Evolutionary conservation across 2,888 invertebrate species (phyloP), one percentile per base, ranked within the genome.

Genomic region (Callinectes sapidus): DNA sequence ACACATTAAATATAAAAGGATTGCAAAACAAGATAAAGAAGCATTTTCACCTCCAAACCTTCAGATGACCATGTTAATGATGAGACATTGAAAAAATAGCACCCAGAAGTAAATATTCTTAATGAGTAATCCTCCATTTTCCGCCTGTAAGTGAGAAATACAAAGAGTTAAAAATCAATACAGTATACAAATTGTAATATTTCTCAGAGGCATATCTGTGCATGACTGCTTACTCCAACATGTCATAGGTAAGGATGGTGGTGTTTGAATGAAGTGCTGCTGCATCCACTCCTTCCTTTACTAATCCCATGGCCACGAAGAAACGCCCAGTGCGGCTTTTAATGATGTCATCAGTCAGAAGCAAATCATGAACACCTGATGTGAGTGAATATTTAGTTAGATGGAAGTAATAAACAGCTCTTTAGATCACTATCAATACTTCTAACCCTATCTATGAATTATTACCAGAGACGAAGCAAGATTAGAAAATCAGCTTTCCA

Each of bases 81-180:
- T 8, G 94, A 94, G 35, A 95, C 95, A 81, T 95, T 95, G 93
- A 95, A 95, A 94, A 95, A 96, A 91, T 95, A 95, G 94, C 96
- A 96, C 8, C 95, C 95, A 2, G 96, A 95, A 32, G 95, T 95
- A 94, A 95, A 95, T 5, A 95, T 95, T n/a, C 95, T 94, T 18
- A 96, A 91, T 42, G 95, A 95, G 94, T 96, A 96, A 92, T 42
- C 55, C 42, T 54, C 91, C 23, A 54, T 39, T 16, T 71, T 71
- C 87, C 87, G 28, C 6, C 86, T 90, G 81, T n/a, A 23, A 42
- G 35, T 32, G 35, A 42, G 16, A 54, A 14, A 13, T 55, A 10
- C 35, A 55, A 6, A 87, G 32, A 54, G 61, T 61, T 18, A 61
- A 61, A 61, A 61, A 61, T 2, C 1, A 61, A 61, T 61, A 61